These are phyloP conservation scores for Engraulis encrasicolus DNA, from an alignment of 2,113 vertebrate species.

Conservation along the genomic window DNA sequence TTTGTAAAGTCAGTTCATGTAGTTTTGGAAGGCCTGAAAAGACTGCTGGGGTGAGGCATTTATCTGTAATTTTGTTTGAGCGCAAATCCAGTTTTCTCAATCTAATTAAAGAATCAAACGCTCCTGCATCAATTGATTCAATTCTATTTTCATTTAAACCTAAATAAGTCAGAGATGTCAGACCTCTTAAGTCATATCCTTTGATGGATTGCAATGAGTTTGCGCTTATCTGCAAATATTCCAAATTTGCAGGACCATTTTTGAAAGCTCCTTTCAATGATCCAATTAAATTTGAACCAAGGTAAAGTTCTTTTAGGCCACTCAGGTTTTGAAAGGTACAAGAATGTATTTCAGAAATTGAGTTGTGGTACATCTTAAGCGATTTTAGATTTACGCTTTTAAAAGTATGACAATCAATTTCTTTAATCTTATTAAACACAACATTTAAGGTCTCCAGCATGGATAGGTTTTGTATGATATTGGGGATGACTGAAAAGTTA, in stretches of 20 bases:
- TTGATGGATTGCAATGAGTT: conserved; percentile 63
- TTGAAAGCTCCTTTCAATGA: conserved; percentile 57
- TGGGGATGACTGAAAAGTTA: neutral
- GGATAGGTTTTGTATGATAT: conserved; percentile 38
- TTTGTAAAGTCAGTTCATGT: conserved; percentile 54
- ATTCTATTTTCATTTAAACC: conserved; percentile 66
- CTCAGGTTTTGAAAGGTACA: conserved; percentile 64
- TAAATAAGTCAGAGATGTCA: conserved; percentile 55
- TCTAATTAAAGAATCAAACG: conserved; percentile 61
- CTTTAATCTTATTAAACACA: conserved; percentile 62
- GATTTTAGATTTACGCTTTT: conserved; percentile 53
- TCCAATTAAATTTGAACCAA: conserved; percentile 62
- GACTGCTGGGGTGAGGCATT: rapidly evolving
- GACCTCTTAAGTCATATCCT: conserved; percentile 35
- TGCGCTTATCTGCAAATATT: conserved; percentile 45
- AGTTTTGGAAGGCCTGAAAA: conserved; percentile 68
- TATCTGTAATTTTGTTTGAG: conserved; percentile 51
- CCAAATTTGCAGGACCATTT: conserved; percentile 56
- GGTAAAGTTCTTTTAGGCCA: conserved; percentile 55
- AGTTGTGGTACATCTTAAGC: conserved; percentile 64
- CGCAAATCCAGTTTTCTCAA: conserved; percentile 54
- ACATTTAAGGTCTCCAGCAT: conserved; percentile 64
- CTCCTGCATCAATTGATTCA: neutral
- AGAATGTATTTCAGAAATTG: conserved; percentile 46
- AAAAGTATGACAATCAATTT: conserved; percentile 62